These are phyloP conservation scores for Octonoba sinensis DNA, from an alignment of 2,888 invertebrate species.

Conservation along the genomic window DNA sequence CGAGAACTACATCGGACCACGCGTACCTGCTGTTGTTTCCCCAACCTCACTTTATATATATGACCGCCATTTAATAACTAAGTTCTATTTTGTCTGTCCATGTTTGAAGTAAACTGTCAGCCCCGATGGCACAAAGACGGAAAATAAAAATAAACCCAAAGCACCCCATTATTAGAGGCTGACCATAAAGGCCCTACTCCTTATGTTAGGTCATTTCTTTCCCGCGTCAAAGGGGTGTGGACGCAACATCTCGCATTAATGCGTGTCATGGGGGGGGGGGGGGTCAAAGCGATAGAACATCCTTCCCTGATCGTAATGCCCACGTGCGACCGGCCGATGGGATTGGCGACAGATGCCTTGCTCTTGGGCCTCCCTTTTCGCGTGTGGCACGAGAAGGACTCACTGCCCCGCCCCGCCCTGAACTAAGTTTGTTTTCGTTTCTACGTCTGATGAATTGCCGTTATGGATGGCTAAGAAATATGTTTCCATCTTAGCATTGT, in stretches of 20 bases:
- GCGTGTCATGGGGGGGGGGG: conserved; percentile 24
- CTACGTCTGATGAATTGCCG: not conserved
- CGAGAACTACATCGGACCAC: too few species aligned
- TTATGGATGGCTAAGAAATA: not conserved
- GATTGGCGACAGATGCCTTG: conserved; percentile 54
- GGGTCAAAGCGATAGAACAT: conserved; percentile 53
- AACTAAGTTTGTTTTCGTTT: conserved; percentile 8
- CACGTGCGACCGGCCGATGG: conserved; percentile 53
- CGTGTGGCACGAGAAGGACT: conserved; percentile 38
- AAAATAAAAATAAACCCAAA: too few species aligned
- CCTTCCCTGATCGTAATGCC: conserved; percentile 47
- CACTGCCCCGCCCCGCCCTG: not conserved
- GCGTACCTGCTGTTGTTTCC: too few species aligned
- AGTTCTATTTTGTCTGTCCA: too few species aligned
- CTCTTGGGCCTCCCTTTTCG: conserved; percentile 21
- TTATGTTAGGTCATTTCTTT: conserved; percentile 7
- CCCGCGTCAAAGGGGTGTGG: conserved; percentile 43
- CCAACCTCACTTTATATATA: too few species aligned
- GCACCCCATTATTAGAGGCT: not conserved
- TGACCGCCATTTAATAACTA: too few species aligned
- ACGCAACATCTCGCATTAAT: conserved; percentile 57
- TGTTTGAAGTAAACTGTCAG: too few species aligned
- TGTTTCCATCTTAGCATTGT: too few species aligned
- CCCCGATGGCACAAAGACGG: too few species aligned
- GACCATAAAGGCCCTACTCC: not conserved